A percentile compares a stretch with the other conserved stretches of the same genome.
phyloP scores from a whole-genome alignment of 1,140 invertebrate genomes.

The Drosophila obscura region DNA sequence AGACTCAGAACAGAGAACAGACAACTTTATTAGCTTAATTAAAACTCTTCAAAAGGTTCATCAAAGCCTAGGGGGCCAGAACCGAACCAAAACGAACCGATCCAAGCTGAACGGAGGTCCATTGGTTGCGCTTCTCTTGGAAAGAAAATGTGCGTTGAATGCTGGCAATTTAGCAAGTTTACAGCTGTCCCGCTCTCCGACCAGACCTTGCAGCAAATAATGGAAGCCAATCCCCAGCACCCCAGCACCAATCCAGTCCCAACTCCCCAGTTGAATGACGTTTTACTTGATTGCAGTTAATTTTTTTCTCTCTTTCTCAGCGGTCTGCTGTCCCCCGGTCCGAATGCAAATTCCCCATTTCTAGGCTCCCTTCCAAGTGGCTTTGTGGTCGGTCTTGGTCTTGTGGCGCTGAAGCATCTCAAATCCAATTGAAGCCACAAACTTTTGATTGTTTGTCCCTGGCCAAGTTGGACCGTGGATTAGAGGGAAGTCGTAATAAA shows the following conservation, averaged over 20 bases:
- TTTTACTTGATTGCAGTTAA: slow-evolving; percentile 82
- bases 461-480: slow-evolving; percentile 13
- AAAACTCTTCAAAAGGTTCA: slow-evolving; percentile 76
- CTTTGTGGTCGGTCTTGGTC: slow-evolving; percentile 32
- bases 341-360: slow-evolving; percentile 72
- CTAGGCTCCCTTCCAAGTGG: slow-evolving; percentile 1
- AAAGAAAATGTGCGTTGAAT: slow-evolving; percentile 73
- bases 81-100: slow-evolving; percentile 19
- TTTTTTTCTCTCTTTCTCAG: slow-evolving; percentile 49
- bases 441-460: slow-evolving; percentile 72
- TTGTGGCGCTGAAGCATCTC: slow-evolving; percentile 36
- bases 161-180: slow-evolving; percentile 79
- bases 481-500: slow-evolving; percentile 35
- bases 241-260: slow-evolving; percentile 34
- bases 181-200: slow-evolving; percentile 46
- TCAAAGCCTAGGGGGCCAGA: slow-evolving; percentile 40
- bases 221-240: slow-evolving; percentile 53
- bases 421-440: slow-evolving; percentile 65
- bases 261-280: slow-evolving; percentile 70
- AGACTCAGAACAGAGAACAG: slow-evolving; percentile 36
- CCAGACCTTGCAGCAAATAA: slow-evolving; percentile 58
- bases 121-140: slow-evolving; percentile 68
- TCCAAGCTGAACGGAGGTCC: slow-evolving; percentile 32
- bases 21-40: slow-evolving; percentile 81
- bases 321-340: slow-evolving; percentile 41